Conservation (phyloP, 2,888 invertebrate genomes). For the Andricus quercusramuli region DNA sequence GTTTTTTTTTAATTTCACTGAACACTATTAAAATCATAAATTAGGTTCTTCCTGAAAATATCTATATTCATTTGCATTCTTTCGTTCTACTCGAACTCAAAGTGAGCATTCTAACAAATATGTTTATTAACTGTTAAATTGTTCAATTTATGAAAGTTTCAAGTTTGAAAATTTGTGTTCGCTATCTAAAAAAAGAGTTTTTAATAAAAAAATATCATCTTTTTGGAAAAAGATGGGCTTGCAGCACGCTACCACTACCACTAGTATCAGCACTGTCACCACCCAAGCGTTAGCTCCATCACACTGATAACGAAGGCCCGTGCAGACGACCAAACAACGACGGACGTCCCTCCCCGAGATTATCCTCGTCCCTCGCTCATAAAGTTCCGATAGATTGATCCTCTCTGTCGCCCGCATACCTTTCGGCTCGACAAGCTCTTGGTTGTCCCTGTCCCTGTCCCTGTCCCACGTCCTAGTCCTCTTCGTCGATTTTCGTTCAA, state of each 20-base stretch:
- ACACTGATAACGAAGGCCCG: conserved; percentile 60
- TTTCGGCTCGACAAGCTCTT: conserved; percentile 60
- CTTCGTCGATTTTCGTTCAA: conserved; percentile 56
- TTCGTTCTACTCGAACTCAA: too few relatives aligned
- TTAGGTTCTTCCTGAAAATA: too few relatives aligned
- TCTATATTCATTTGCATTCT: too few relatives aligned
- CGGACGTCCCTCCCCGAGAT: conserved; percentile 61
- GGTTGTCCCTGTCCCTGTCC: conserved; percentile 50
- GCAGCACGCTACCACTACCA: conserved; percentile 23
- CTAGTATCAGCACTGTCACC: conserved; percentile 15
- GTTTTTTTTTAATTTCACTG: too few relatives aligned
- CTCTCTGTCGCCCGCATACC: conserved; percentile 73
- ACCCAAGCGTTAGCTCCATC: conserved; percentile 50
- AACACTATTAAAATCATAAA: too few relatives aligned
- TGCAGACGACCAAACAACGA: conserved; percentile 67
- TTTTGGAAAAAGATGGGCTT: not conserved
- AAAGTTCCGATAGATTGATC: conserved; percentile 73
- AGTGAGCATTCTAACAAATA: not conserved
- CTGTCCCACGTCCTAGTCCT: conserved; percentile 48
- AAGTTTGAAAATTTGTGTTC: not conserved
- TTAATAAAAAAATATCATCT: not conserved
- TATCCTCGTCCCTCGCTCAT: conserved; percentile 56
- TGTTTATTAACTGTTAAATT: not conserved
- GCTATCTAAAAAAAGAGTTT: not conserved
- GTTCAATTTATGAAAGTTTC: not conserved